phyloP scores from a whole-genome alignment of 2,113 vertebrate species.

The Notothenia coriiceps region DNA sequence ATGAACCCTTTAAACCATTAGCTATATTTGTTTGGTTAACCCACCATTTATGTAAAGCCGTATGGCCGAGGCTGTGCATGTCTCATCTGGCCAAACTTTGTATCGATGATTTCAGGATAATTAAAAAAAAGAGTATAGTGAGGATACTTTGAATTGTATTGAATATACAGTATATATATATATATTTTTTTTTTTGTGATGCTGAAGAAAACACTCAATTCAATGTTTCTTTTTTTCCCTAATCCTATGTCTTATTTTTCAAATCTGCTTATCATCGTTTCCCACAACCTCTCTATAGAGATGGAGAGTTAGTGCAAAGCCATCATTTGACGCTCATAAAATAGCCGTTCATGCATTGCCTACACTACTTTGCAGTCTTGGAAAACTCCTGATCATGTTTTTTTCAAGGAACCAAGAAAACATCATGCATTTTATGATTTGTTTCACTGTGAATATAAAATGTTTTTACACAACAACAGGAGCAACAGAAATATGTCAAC shows the following conservation, averaged over 20 bases:
- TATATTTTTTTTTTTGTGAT: too few species aligned
- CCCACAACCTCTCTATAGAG: slow-evolving; percentile 13
- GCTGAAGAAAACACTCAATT: neutral
- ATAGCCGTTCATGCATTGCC: neutral
- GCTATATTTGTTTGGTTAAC: neutral
- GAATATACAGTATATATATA: too few species aligned
- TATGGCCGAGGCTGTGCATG: neutral
- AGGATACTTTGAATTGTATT: too few species aligned
- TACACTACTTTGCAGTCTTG: neutral
- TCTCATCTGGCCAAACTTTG: neutral
- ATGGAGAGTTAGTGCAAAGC: neutral
- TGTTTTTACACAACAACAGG: neutral
- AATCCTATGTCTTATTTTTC: slow-evolving; percentile 1
- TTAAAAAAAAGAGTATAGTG: too few species aligned
- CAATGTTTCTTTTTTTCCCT: neutral
- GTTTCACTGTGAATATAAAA: neutral
- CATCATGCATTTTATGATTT: neutral
- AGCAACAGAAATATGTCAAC: slow-evolving; percentile 3
- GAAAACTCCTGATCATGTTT: neutral
- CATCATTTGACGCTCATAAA: neutral
- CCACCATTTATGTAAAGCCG: neutral
- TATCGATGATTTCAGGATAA: neutral
- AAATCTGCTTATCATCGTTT: slow-evolving; percentile 28
- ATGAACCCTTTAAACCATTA: neutral
- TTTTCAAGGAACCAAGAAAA: neutral